Percentiles rank a stretch among this genome's conserved stretches.
These are phyloP conservation scores for Ciconia maguari DNA, from an alignment of 2,113 vertebrate genomes.

Conservation along the genomic window DNA sequence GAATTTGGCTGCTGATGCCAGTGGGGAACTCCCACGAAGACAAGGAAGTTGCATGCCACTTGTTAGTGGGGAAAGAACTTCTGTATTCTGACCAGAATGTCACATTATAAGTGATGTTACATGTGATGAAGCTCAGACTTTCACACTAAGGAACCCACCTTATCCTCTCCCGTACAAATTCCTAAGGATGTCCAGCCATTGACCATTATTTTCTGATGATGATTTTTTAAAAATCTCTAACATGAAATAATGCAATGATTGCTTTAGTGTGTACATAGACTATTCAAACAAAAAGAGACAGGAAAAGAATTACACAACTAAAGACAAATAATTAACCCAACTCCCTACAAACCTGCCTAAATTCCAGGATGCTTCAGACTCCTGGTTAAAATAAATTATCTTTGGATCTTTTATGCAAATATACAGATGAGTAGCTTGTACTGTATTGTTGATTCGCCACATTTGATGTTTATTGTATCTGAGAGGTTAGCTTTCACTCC, in stretches of 20 bases:
- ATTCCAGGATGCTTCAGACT: neutral
- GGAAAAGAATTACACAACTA: neutral
- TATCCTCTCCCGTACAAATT: neutral
- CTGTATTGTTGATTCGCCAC: neutral
- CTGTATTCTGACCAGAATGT: neutral
- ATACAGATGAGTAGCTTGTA: neutral
- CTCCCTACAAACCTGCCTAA: neutral
- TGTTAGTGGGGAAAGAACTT: neutral
- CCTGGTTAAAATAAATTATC: neutral
- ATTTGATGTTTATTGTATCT: neutral
- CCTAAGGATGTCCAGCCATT: neutral
- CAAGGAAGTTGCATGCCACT: neutral
- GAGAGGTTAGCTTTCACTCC: neutral
- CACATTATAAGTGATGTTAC: neutral
- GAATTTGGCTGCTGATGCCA: conserved; percentile 29
- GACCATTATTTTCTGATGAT: neutral
- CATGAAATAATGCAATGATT: neutral
- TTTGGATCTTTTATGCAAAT: neutral
- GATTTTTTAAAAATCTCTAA: neutral
- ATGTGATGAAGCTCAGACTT: neutral
- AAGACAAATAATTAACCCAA: conserved; percentile 41
- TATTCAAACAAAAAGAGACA: conserved; percentile 37
- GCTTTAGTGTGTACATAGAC: neutral
- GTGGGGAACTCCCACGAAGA: conserved; percentile 10
- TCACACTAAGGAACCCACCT: neutral